phyloP scores from a whole-genome alignment of 2,797 vertebrate genomes.

The Bradypus variegatus region DNA sequence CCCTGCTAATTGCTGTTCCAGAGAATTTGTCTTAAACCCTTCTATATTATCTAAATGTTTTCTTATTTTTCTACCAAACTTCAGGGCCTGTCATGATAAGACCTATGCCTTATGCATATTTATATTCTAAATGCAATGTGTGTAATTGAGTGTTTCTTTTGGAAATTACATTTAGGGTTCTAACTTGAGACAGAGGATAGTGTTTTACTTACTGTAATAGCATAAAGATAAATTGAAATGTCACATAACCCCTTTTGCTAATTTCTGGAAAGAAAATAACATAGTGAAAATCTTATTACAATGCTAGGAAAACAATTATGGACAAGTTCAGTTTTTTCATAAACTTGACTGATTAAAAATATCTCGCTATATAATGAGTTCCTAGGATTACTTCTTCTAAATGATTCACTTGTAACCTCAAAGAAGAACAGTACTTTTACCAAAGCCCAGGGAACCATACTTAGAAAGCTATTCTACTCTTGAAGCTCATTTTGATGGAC shows the following conservation, averaged over 20 bases:
- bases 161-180: neutral
- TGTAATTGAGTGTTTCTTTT: neutral
- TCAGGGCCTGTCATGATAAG: neutral
- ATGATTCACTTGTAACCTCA: neutral
- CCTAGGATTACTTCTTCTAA: neutral
- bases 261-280: slow-evolving; percentile 8
- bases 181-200: neutral
- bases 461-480: neutral
- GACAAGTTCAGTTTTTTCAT: slow-evolving; percentile 1
- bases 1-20: neutral
- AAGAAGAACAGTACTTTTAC: neutral
- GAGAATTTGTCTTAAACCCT: neutral
- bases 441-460: neutral
- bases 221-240: neutral
- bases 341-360: neutral
- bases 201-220: neutral
- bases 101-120: neutral
- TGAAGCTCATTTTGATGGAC: neutral
- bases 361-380: neutral
- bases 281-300: neutral
- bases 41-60: neutral
- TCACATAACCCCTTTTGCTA: neutral
- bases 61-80: neutral
- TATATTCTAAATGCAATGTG: neutral
- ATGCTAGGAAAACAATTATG: neutral